Conservation (phyloP, 2,797 vertebrate genomes). For the Poeciliopsis infans region DNA sequence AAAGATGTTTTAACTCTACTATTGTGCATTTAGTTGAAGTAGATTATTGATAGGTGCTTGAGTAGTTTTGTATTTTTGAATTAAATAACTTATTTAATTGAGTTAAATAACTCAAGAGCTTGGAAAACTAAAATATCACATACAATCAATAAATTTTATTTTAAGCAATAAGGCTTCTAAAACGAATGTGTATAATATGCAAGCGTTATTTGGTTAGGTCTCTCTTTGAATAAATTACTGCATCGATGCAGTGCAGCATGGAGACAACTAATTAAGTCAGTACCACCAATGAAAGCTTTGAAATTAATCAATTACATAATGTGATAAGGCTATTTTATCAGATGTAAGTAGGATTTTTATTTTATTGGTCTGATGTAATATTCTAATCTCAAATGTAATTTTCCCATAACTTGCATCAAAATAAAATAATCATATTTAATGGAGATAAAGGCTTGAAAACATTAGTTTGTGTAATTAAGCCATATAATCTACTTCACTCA, state of each 20-base stretch:
- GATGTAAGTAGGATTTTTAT: not conserved
- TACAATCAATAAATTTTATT: not conserved
- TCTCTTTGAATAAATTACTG: not conserved
- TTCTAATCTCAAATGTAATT: not conserved
- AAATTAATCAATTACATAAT: not conserved
- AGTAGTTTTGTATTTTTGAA: too few relatives aligned
- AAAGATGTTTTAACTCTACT: constrained; percentile 44
- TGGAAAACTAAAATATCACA: not conserved
- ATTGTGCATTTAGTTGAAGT: not conserved
- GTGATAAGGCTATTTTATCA: not conserved
- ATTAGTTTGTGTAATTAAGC: not conserved
- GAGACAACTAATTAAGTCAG: not conserved
- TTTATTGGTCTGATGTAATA: not conserved
- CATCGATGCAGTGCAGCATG: not conserved
- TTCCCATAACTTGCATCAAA: not conserved
- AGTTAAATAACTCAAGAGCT: not conserved
- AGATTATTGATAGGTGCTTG: not conserved
- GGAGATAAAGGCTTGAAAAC: not conserved
- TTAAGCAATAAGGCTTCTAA: not conserved
- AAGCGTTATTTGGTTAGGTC: not conserved
- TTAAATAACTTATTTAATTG: too few relatives aligned
- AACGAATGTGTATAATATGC: not conserved
- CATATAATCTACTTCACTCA: not conserved
- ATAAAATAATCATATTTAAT: not conserved
- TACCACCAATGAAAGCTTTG: not conserved